Percentiles rank a stretch among this genome's conserved stretches.
Conservation (phyloP, 53 echinoderm and acorn worm genomes). For the Henricia sp. region DNA sequence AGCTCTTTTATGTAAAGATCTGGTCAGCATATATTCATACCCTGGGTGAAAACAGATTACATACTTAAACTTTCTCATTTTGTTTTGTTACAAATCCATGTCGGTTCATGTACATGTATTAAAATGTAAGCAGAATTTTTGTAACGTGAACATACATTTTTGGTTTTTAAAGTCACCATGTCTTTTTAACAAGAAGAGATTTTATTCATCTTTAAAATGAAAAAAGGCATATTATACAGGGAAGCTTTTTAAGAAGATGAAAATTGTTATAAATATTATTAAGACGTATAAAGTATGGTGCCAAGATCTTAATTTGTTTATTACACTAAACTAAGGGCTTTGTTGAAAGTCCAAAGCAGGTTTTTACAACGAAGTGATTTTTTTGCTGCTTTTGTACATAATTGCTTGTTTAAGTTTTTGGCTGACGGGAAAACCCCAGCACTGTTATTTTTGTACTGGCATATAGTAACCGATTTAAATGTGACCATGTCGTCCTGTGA, state of each 20-base stretch:
- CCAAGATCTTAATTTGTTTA: constrained; percentile 49
- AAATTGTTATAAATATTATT: constrained; percentile 22
- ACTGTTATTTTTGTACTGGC: constrained; percentile 55
- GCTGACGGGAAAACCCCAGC: constrained; percentile 7
- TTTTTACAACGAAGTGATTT: constrained; percentile 24
- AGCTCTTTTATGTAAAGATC: constrained; percentile 46
- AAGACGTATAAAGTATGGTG: constrained; percentile 38
- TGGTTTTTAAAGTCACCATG: constrained; percentile 20
- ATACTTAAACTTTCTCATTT: constrained; percentile 3
- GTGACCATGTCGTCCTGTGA: constrained; percentile 3
- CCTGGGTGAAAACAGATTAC: constrained; percentile 2
- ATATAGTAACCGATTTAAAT: constrained; percentile 1
- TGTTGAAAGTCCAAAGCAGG: constrained; percentile 13
- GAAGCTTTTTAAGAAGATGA: constrained; percentile 20
- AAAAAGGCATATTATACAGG: background rate
- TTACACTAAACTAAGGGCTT: constrained; percentile 3
- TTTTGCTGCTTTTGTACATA: constrained; percentile 60
- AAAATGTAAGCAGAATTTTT: background rate
- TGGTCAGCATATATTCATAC: constrained; percentile 19
- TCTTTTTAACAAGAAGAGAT: background rate
- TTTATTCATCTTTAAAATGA: constrained; percentile 14
- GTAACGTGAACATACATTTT: background rate
- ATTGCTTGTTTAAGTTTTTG: constrained; percentile 44
- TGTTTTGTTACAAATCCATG: background rate
- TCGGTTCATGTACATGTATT: background rate